Percentiles rank a stretch among this genome's conserved stretches.
These are phyloP conservation scores for Pyxicephalus adspersus DNA, from an alignment of 2,113 vertebrate species.

Conservation along the genomic window DNA sequence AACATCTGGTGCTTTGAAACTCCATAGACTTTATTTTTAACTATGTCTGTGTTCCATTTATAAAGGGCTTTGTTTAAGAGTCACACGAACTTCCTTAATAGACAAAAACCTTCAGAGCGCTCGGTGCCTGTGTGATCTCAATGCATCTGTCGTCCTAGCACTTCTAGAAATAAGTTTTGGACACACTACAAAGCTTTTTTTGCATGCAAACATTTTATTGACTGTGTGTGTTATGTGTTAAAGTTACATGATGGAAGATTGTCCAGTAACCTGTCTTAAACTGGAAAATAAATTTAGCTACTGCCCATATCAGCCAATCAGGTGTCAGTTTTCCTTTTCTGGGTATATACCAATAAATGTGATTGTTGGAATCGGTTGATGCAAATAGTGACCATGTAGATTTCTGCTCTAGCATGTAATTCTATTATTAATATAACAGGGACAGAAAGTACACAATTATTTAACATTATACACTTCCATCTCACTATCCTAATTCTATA, in stretches of 20 bases:
- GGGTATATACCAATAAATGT: too few species aligned
- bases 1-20: neutral
- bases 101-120: neutral
- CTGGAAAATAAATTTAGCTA: neutral
- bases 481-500: too few species aligned
- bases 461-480: too few species aligned
- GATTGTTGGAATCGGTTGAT: too few species aligned
- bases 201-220: slow-evolving; percentile 7
- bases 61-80: slow-evolving; percentile 40
- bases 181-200: slow-evolving; percentile 22
- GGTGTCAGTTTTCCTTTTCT: too few species aligned
- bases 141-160: neutral
- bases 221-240: neutral
- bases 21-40: slow-evolving; percentile 10
- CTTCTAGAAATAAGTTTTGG: slow-evolving; percentile 36
- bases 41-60: slow-evolving; percentile 17
- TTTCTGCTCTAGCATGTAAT: too few species aligned
- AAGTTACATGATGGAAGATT: neutral
- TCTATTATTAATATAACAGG: too few species aligned
- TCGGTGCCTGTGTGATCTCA: slow-evolving; percentile 1
- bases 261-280: neutral
- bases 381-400: too few species aligned
- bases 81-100: slow-evolving; percentile 4
- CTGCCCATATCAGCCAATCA: too few species aligned
- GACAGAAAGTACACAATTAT: too few species aligned